Evolutionary conservation across 2,113 vertebrate species (phyloP), one percentile per base, ranked within the genome.

Genomic region (Zapus hudsonius): DNA sequence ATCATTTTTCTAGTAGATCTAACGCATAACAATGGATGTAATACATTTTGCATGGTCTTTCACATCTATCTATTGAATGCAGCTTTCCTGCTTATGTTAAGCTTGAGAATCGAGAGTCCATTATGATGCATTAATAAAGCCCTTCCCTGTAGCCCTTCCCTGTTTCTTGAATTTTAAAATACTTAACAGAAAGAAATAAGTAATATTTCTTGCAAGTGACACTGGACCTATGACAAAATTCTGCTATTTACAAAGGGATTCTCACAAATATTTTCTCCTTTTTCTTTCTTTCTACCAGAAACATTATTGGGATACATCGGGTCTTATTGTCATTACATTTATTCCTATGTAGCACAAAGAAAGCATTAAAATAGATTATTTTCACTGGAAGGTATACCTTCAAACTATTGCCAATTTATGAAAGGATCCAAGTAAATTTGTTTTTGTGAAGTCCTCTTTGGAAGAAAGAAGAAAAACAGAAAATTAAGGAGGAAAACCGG

Each of bases 11-110:
- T 69, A n/a, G 42, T 66, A 89, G 17, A 61, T 42, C 16, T 76
- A 86, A 75, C 83, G 7, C 1, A 66, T 67, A 92, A n/a, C 25
- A 63, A 10, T 38, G 0, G 84, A 40, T 85, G 93, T 67, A 94
- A 96, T 81, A 67, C 20, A 88, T 95, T 85, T 74, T 96, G 90
- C 29, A 33, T 76, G 13, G 38, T 96, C 25, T 67, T 80, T 52
- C 7, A 92, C 2, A 76, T 87, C 44, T 75, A 20, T 38, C 91
- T 23, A 66, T 81, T 95, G 7, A 94, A 96, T 76, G 63, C 44
- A 27, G 79, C 0, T 66, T 5, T 12, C 33, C 79, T 95, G 81
- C 3, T 85, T 72, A 15, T 31, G 29, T 82, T 96, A 94, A 82
- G 36, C 55, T 19, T 52, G 31, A 73, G 85, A 94, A 38, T 85